Evolutionary conservation across 2,797 vertebrate species (phyloP).

Genomic region (Pseudochaenichthys georgianus): DNA sequence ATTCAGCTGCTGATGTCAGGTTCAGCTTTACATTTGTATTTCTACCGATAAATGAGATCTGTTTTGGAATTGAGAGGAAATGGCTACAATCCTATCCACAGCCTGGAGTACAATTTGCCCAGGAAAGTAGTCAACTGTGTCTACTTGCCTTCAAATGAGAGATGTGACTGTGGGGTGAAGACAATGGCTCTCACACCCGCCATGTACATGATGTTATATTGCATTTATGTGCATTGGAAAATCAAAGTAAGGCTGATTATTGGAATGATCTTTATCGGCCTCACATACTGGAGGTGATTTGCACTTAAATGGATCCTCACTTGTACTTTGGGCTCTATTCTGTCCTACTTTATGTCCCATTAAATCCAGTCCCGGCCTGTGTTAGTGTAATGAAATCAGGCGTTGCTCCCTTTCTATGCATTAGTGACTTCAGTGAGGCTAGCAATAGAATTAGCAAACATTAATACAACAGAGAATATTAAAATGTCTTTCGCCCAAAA

Average conservation of each 20-base stretch:
- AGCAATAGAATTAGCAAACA: conserved; percentile 7
- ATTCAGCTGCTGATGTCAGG: conserved; percentile 27
- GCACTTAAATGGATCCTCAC: conserved; percentile 16
- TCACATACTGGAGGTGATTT: conserved; percentile 32
- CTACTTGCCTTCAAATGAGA: conserved; percentile 66
- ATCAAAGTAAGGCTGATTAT: conserved; percentile 49
- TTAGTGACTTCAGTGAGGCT: conserved; percentile 14
- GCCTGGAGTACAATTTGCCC: conserved; percentile 45
- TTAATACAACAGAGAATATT: conserved; percentile 15
- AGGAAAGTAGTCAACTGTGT: conserved; percentile 52
- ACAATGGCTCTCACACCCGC: conserved; percentile 34
- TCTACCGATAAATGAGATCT: conserved; percentile 54
- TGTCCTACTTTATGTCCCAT: conserved; percentile 11
- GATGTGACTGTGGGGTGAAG: conserved; percentile 53
- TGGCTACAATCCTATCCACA: conserved; percentile 43
- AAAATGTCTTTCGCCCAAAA: conserved; percentile 17
- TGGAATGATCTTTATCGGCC: conserved; percentile 44
- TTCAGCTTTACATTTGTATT: conserved; percentile 44
- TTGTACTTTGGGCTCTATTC: too few relatives aligned
- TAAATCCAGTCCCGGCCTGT: conserved; percentile 20
- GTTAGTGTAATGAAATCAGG: conserved; percentile 39
- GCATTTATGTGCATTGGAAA: conserved; percentile 43
- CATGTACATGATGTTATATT: conserved; percentile 52
- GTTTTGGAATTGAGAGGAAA: conserved; percentile 57
- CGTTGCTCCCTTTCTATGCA: conserved; percentile 13